Evolutionary conservation across 2,113 vertebrate genomes (phyloP), one percentile per base, ranked within the genome.

Genomic region (Bungarus multicinctus): DNA sequence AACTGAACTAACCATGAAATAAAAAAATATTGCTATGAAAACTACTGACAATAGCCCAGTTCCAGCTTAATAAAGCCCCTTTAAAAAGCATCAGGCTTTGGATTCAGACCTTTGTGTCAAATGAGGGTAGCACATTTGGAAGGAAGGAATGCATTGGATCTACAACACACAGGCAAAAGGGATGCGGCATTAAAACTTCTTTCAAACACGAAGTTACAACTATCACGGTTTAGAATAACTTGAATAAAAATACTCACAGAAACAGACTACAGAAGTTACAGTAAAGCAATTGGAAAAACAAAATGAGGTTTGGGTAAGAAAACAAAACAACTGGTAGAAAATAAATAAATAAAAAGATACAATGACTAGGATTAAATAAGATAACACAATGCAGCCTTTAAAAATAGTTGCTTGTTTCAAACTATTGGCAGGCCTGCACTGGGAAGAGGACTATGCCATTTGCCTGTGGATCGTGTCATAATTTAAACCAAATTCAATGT

Each of bases 171-270:
- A 58, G 6, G 14, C 30, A 30, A 4, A 4, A 89, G 89, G 39
- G 58, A 2, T 45, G 54, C 9, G 18, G 88, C 25, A 27, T 91
- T n/a, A 34, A 30, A 52, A 30, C 39, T 91, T 93, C 5, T 92
- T 54, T 39, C 39, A 92, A 47, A 90, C 34, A 30, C 2, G 30
- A 86, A 50, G 34, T 3, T 50, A 22, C 64, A 91, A 4, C 0
- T 52, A 94, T n/a, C 30, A 94, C 30, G 94, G 54, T 55, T 94
- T 93, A 93, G 92, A 95, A 58, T 86, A 81, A 81, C 39, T 81
- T 92, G 96, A 96, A 92, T 90, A 93, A 91, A 95, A 74, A 95
- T 98, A 98, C 97, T 98, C 97, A 98, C 98, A 96, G 97, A 97
- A 94, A 98, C 92, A 94, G 97, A 97, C 97, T 98, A 97, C 55